phyloP scores from a whole-genome alignment of 2,888 invertebrate species.

The Phorcus lineatus region DNA sequence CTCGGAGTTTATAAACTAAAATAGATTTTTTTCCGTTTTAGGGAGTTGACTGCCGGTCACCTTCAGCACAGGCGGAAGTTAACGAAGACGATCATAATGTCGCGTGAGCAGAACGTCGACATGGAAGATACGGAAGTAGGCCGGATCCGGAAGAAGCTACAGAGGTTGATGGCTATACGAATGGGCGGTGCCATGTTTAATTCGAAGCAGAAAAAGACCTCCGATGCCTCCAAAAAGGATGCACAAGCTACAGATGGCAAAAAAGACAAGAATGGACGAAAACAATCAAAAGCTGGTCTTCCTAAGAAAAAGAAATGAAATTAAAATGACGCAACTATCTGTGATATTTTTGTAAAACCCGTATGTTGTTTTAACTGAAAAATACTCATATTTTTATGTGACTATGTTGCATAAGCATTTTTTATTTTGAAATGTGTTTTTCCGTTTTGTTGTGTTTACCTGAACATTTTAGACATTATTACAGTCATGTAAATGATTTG shows the following conservation, averaged over 20 bases:
- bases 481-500: no score
- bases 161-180: conserved; percentile 57
- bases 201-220: not conserved
- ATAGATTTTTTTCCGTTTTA: conserved; percentile 29
- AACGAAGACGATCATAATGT: conserved; percentile 56
- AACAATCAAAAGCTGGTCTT: no score
- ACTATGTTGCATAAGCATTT: no score
- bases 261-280: not conserved
- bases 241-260: not conserved
- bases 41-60: conserved; percentile 68
- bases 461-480: no score
- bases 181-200: conserved; percentile 43
- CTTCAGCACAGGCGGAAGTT: conserved; percentile 60
- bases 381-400: no score
- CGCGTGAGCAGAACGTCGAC: conserved; percentile 51
- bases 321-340: no score
- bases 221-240: not conserved
- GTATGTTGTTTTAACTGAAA: no score
- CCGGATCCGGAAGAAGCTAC: conserved; percentile 58
- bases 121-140: conserved; percentile 66
- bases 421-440: no score
- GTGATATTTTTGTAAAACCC: no score
- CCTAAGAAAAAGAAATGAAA: no score
- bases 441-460: no score
- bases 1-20: not conserved